Evolutionary conservation across 1,140 invertebrate species (phyloP), one percentile per base, ranked within the genome.

Genomic region (Drosophila lini): DNA sequence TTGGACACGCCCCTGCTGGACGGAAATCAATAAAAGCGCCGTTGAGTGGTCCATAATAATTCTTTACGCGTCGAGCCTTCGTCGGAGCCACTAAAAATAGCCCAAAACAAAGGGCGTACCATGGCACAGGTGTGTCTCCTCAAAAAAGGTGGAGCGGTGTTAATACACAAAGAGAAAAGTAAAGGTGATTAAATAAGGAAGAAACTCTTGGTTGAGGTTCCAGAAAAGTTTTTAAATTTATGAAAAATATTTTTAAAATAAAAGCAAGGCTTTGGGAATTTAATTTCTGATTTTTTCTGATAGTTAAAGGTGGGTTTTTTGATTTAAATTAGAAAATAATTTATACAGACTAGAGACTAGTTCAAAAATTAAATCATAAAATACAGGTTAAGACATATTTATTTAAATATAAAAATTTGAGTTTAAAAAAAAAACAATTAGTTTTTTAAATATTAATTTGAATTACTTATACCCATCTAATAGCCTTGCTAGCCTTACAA

Each of bases 11-110:
- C 71, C 61, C 42, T 50, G 41, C n/a, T 16, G 48, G 55, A 61
- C 25, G 62, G 63, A 71, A 82, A 86, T 86, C 83, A 88, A 86
- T 86, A 86, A 83, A 80, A 61, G 32, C 31, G 9, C 25, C 32
- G 31, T 55, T 16, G 56, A 75, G 47, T 75, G 69, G 71, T 78
- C 48, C 74, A 76, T 85, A 76, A 78, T 81, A 69, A 78, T 74
- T 78, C 79, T 85, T 78, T 71, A 85, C 71, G 71, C 80, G 81
- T 47, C 22, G 45, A 47, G 45, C 74, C 70, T 76, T 85, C 61
- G 60, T 57, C 50, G 28, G 28, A 69, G 56, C 34, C 45, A 52
- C 74, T 85, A 88, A 71, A 85, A 88, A 88, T 85, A 85, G 65
- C 36, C 65, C 13, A 19, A 50, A 41, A 38, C 13, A 42, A 41